Evolutionary conservation across 2,113 vertebrate species (phyloP), one percentile per base, ranked within the genome.

Genomic region (Pteropus alecto): DNA sequence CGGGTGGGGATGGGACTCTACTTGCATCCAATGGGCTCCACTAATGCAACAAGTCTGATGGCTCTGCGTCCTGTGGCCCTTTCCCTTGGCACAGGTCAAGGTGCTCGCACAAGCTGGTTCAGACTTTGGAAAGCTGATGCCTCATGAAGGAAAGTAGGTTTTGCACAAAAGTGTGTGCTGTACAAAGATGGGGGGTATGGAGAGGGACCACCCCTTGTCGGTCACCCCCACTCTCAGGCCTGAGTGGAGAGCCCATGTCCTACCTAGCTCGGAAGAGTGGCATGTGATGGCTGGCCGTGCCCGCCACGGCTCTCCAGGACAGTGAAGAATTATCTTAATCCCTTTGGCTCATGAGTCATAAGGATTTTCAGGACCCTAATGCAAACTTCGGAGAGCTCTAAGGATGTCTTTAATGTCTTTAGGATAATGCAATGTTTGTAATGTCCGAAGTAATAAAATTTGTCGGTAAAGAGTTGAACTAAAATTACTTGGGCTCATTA

Each of bases 401-500:
- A 86, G 21, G 68, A 54, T 61, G 51, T 70, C 60, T 68, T 74
- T 12, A 70, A 48, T 92, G 92, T 79, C 68, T 65, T 89, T 60
- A 12, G 87, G 82, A 54, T 19, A 48, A 43, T 8, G 43, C 58
- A 33, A 38, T 21, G 22, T 54, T 68, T 46, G 56, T 41, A 67
- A 88, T 22, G 43, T 68, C 83, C 78, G 54, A 84, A 90, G 95
- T 84, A 16, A 68, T 33, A 54, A 60, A 60, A 48, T 78, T 79
- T 14, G 2, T 91, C 95, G 83, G 97, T 87, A 56, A 90, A 93
- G 83, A 78, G 76, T 18, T 68, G 86, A 63, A 92, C 95, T 70
- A 87, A 95, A 96, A 95, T 96, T 73, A 83, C 89, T 92, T 33
- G 74, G 19, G 54, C 71, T 90, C 77, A 74, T 97, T 82, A 94